Evolutionary conservation across 1,140 invertebrate genomes (phyloP), one percentile per base, ranked within the genome.

Genomic region (Drosophila chauvacae): DNA sequence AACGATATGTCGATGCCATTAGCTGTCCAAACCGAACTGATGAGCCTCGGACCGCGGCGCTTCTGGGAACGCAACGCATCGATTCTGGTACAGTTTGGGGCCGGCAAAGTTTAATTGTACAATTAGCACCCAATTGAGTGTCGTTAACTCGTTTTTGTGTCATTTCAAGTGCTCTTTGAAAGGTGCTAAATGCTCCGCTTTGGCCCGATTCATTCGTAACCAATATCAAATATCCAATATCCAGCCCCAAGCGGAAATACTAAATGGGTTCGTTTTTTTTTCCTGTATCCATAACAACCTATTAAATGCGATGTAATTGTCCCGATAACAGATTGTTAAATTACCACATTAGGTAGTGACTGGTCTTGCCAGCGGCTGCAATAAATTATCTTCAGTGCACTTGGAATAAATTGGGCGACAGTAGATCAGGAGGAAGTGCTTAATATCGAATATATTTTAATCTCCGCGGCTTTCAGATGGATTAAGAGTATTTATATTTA

Each of bases 81-180:
- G 65, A 55, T 50, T 60, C 41, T 33, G 47, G 35, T 13, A 35
- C 53, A 58, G 16, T 58, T 77, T 37, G 58, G 47, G 30, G 30
- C 28, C 7, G 70, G 63, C 62, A 51, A 37, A 62, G 85, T 90
- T 90, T 90, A 90, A 85, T 90, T 90, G 86, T 81, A 81, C 81
- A 90, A 90, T 90, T 90, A 90, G 81, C 85, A 90, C 74, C 81
- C 85, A 85, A 90, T 90, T 85, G 86, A 90, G 81, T 81, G 74
- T 90, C 86, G 86, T 90, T 90, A 90, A 85, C 85, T 88, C 80
- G 77, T 76, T 84, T 82, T 63, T 61, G 56, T 75, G 74, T 60
- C 77, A 66, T 53, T 74, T 73, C 58, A 80, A 90, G 60, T 65
- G 77, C 69, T 77, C 73, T 53, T 79, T 70, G 62, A 81, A 74